These are phyloP conservation scores for Bibio marci DNA, from an alignment of 2,888 invertebrate species.

Conservation along the genomic window DNA sequence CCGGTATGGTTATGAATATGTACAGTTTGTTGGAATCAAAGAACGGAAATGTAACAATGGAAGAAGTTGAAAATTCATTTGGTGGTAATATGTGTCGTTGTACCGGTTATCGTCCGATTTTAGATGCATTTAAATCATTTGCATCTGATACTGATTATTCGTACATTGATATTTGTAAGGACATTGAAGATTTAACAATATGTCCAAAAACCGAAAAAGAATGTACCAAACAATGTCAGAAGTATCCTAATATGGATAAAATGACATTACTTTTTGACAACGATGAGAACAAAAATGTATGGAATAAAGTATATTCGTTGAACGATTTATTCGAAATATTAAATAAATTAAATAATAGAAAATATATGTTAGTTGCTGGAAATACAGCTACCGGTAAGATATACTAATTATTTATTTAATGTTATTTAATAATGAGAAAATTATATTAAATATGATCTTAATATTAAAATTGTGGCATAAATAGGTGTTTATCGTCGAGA, in stretches of 20 bases:
- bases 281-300: slow-evolving; percentile 24
- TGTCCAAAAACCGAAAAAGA: slow-evolving; percentile 19
- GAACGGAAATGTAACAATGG: slow-evolving; percentile 35
- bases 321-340: slow-evolving; percentile 40
- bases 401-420: background rate
- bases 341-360: slow-evolving; percentile 26
- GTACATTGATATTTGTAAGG: too few species aligned
- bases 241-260: slow-evolving; percentile 23
- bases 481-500: slow-evolving; percentile 28
- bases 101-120: slow-evolving; percentile 62
- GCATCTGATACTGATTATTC: slow-evolving; percentile 43
- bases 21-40: slow-evolving; percentile 33
- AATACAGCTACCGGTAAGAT: slow-evolving; percentile 47
- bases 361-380: slow-evolving; percentile 48
- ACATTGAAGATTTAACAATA: slow-evolving; percentile 23
- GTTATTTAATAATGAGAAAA: slow-evolving; percentile 17
- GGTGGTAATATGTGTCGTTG: too few species aligned
- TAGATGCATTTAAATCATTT: slow-evolving; percentile 63
- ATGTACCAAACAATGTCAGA: slow-evolving; percentile 16
- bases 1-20: too few species aligned
- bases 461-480: too few species aligned
- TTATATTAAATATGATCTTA: too few species aligned
- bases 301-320: slow-evolving; percentile 39
- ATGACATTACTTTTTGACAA: slow-evolving; percentile 13
- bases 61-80: slow-evolving; percentile 55